Evolutionary conservation across 2,888 invertebrate genomes (phyloP), one percentile per base, ranked within the genome.

Genomic region (Meteorus cinctellus): DNA sequence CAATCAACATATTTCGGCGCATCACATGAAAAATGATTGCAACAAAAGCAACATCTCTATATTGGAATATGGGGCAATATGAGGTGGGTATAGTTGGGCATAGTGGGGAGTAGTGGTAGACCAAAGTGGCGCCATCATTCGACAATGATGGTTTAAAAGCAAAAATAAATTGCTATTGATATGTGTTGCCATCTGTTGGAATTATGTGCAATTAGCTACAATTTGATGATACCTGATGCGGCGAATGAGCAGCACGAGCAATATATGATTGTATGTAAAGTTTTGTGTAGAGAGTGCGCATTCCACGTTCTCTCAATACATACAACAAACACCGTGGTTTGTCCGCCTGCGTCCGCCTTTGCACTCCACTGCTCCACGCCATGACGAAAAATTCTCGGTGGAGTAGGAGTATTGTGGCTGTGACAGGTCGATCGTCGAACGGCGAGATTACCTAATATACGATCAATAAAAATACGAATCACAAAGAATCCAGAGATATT

Each of bases 361-460:
- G 24, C 24, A 76, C 77, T 73, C 77, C 78, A 81, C 77, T 79
- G 78, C 81, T 82, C 82, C 83, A 83, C 83, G 84, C 84, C 83
- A 86, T 86, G 83, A 83, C 84, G 81, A 83, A 82, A 81, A 83
- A 82, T 83, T 84, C 79, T 77, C 79, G 82, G 82, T 82, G 83
- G 82, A 83, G 81, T 83, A 86, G 84, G 84, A 85, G 84, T 85
- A 83, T 79, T 79, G 82, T 84, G 80, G 82, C 81, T 81, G 83
- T 84, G 82, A 82, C 82, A 83, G 83, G 82, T 82, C 82, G 83
- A 82, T 84, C 83, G 77, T 82, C 80, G 79, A 83, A 84, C 79
- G 82, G 81, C 77, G 83, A 86, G 81, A 83, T 86, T 83, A 85
- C 84, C 83, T 85, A 85, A 84, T 83, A 81, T 78, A 79, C 78